Percentiles rank a stretch among this genome's conserved stretches.
These are phyloP conservation scores for Catharus ustulatus DNA, from an alignment of 2,797 vertebrate genomes.

Conservation along the genomic window DNA sequence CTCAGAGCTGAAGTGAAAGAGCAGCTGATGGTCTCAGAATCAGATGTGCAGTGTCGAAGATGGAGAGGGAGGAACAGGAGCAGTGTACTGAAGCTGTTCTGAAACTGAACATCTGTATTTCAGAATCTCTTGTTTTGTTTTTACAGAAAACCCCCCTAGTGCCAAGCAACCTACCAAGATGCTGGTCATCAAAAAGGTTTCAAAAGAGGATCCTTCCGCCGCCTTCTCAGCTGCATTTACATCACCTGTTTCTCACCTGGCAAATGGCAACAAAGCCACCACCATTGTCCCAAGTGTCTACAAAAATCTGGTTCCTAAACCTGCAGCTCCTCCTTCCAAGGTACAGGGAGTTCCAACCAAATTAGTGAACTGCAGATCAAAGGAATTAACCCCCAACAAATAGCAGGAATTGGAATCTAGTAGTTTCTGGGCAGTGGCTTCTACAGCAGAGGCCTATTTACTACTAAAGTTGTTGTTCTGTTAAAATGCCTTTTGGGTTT, in stretches of 20 bases:
- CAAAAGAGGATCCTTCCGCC: constrained; percentile 94
- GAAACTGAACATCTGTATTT: not conserved
- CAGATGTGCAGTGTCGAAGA: not conserved
- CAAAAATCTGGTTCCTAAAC: constrained; percentile 98
- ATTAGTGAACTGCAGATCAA: not conserved
- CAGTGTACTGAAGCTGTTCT: not conserved
- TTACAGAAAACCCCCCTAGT: constrained; percentile 96
- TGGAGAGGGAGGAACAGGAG: not conserved
- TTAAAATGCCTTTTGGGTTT: not conserved
- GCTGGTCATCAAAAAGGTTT: constrained; percentile 99
- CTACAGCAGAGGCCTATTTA: not conserved
- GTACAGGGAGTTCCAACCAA: constrained; percentile 70
- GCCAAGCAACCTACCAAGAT: constrained; percentile 99
- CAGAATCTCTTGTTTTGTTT: not conserved
- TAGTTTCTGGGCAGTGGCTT: not conserved
- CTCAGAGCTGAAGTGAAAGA: not conserved
- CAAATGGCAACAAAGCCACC: constrained; percentile 93
- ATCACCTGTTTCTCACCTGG: constrained; percentile 87
- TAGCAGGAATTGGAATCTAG: not conserved
- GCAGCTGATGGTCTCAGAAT: not conserved
- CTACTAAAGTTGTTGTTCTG: not conserved
- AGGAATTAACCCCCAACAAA: not conserved
- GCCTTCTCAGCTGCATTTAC: constrained; percentile 96
- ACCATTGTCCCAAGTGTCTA: constrained; percentile 93
- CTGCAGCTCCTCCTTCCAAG: constrained; percentile 93